Evolutionary conservation across 2,888 invertebrate genomes (phyloP).

Genomic region (Andrena bicolor): DNA sequence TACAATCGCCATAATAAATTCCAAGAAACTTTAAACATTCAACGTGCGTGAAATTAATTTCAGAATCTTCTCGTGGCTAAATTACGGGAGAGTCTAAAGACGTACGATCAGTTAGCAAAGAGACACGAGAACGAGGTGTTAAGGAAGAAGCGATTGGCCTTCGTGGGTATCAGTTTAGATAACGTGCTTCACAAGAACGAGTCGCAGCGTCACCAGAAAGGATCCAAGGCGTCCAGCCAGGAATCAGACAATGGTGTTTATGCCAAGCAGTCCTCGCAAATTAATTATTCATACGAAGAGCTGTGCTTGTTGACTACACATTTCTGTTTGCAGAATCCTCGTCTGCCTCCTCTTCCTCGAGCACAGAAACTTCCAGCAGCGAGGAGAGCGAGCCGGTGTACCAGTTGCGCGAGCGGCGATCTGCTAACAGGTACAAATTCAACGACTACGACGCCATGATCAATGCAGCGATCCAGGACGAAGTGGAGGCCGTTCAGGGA

Average conservation of each 20-base stretch:
- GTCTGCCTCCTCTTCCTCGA: slow-evolving; percentile 78
- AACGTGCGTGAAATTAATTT: slow-evolving; percentile 56
- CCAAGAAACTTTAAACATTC: neutral
- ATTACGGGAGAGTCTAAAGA: slow-evolving; percentile 90
- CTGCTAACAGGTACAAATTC: slow-evolving; percentile 93
- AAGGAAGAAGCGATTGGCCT: slow-evolving; percentile 90
- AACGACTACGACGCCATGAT: slow-evolving; percentile 98
- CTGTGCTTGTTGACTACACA: neutral
- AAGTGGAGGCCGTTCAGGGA: slow-evolving; percentile 91
- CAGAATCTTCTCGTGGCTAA: slow-evolving; percentile 89
- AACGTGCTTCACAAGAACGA: slow-evolving; percentile 88
- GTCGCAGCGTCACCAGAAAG: slow-evolving; percentile 68
- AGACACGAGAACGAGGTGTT: slow-evolving; percentile 89
- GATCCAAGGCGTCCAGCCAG: slow-evolving; percentile 77
- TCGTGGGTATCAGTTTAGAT: slow-evolving; percentile 91
- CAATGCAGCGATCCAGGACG: slow-evolving; percentile 94
- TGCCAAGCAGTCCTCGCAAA: neutral
- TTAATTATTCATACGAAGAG: neutral
- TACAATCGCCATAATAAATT: slow-evolving; percentile 1
- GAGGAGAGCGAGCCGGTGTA: slow-evolving; percentile 92
- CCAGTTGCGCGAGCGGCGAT: slow-evolving; percentile 92
- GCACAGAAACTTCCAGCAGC: slow-evolving; percentile 83
- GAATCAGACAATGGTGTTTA: slow-evolving; percentile 72
- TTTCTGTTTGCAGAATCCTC: slow-evolving; percentile 62
- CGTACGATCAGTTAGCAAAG: slow-evolving; percentile 91